Conservation (phyloP, 1,140 invertebrate species). For the Musca domestica region DNA sequence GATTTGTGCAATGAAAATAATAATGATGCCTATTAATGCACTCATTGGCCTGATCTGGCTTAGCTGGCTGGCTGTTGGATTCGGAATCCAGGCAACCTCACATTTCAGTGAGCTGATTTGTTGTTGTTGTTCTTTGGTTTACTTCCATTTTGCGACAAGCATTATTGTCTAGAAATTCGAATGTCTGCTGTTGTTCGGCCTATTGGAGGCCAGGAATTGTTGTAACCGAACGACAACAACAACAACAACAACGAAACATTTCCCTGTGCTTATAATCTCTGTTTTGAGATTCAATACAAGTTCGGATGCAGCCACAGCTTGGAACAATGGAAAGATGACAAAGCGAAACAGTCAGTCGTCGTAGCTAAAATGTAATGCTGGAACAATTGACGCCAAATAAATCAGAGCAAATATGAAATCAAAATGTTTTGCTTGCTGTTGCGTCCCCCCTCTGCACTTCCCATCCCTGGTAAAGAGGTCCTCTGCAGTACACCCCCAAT, state of each 20-base stretch:
- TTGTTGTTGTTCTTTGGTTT: too few relatives aligned
- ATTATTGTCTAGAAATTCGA: not conserved
- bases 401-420: slow-evolving; percentile 27
- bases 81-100: not conserved
- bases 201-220: not conserved
- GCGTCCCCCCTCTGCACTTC: too few relatives aligned
- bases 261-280: too few relatives aligned
- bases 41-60: too few relatives aligned
- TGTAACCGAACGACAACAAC: not conserved
- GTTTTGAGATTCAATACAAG: too few relatives aligned
- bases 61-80: too few relatives aligned
- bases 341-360: not conserved
- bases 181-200: not conserved
- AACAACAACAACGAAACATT: not conserved
- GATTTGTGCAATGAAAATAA: slow-evolving; percentile 15
- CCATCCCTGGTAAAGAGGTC: too few relatives aligned
- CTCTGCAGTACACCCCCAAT: too few relatives aligned
- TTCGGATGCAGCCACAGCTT: not conserved
- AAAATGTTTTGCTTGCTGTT: not conserved
- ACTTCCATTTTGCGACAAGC: too few relatives aligned
- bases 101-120: slow-evolving; percentile 1
- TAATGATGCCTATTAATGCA: slow-evolving; percentile 18
- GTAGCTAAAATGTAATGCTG: not conserved
- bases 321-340: slow-evolving; percentile 17
- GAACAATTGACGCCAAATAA: slow-evolving; percentile 27